Conservation (phyloP, 2,113 vertebrate genomes). For the Charadrius vociferus region DNA sequence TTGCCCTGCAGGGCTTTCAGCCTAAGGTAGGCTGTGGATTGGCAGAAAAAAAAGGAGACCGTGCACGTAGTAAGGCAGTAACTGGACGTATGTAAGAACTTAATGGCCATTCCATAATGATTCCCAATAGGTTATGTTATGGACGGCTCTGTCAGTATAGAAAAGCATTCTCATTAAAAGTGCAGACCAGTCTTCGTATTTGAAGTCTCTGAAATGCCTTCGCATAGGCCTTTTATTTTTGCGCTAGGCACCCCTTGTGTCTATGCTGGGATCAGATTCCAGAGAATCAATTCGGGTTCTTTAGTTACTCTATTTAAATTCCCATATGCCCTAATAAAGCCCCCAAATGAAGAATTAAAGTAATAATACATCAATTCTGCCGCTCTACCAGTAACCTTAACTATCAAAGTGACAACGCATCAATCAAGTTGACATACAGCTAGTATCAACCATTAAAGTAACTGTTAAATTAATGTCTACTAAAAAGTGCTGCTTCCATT, state of each 20-base stretch:
- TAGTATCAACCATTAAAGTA: slow-evolving; percentile 72
- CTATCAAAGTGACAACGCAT: slow-evolving; percentile 68
- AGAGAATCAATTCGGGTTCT: slow-evolving; percentile 39
- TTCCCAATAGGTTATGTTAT: not conserved
- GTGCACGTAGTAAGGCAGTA: not conserved
- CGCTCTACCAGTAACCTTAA: slow-evolving; percentile 69
- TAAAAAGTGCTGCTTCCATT: slow-evolving; percentile 63
- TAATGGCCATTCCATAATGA: not conserved
- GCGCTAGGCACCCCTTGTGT: not conserved
- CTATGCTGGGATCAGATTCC: slow-evolving; percentile 13
- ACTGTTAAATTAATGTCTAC: slow-evolving; percentile 70
- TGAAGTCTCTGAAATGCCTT: not conserved
- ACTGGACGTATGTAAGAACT: not conserved
- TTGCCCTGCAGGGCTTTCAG: not conserved
- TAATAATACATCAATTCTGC: slow-evolving; percentile 69
- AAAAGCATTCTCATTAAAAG: not conserved
- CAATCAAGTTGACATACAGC: slow-evolving; percentile 71
- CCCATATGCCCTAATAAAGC: slow-evolving; percentile 69
- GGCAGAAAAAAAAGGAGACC: not conserved
- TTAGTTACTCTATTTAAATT: slow-evolving; percentile 66
- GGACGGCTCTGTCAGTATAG: not conserved
- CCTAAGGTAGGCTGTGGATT: not conserved
- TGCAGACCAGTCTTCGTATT: not conserved
- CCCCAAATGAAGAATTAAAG: slow-evolving; percentile 72
- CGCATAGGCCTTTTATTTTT: not conserved